phyloP scores from a whole-genome alignment of 1,140 invertebrate species.

The Drosophila gunungcola region DNA sequence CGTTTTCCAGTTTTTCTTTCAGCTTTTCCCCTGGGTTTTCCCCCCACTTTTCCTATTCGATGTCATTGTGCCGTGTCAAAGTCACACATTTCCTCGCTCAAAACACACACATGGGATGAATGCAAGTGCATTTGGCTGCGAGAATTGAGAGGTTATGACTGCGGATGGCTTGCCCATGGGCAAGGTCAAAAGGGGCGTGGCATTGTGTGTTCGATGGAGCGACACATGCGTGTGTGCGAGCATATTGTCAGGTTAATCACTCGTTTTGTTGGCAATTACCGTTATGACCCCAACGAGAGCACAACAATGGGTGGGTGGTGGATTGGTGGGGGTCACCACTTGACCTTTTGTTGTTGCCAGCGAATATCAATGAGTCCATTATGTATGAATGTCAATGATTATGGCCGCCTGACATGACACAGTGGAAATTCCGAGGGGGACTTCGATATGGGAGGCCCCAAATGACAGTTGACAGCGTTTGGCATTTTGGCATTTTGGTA shows the following conservation, averaged over 20 bases:
- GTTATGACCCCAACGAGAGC: slow-evolving; percentile 67
- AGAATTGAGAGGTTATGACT: background rate
- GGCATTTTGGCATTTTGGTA: slow-evolving; percentile 61
- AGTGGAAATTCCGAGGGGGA: slow-evolving; percentile 27
- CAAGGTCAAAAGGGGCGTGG: slow-evolving; percentile 62
- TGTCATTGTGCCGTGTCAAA: slow-evolving; percentile 34
- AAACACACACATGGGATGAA: background rate
- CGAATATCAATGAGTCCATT: slow-evolving; percentile 81
- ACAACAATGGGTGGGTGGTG: slow-evolving; percentile 39
- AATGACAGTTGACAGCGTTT: slow-evolving; percentile 67
- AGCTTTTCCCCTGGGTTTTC: slow-evolving; percentile 1
- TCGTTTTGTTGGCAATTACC: slow-evolving; percentile 79
- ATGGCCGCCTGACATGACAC: slow-evolving; percentile 76
- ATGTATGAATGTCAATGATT: slow-evolving; percentile 79
- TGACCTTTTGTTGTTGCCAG: slow-evolving; percentile 69
- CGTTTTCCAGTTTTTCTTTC: slow-evolving; percentile 3
- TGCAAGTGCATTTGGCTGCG: slow-evolving; percentile 31
- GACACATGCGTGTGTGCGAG: slow-evolving; percentile 37
- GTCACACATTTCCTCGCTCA: slow-evolving; percentile 18
- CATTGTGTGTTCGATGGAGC: slow-evolving; percentile 5
- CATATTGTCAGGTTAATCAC: slow-evolving; percentile 77
- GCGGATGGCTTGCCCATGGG: slow-evolving; percentile 6
- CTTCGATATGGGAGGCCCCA: slow-evolving; percentile 27
- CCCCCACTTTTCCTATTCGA: background rate
- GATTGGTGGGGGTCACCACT: slow-evolving; percentile 30